Percentiles rank a stretch among this genome's conserved stretches.
Conservation (phyloP, 1,140 invertebrate species). For the Brachionus plicatilis region DNA sequence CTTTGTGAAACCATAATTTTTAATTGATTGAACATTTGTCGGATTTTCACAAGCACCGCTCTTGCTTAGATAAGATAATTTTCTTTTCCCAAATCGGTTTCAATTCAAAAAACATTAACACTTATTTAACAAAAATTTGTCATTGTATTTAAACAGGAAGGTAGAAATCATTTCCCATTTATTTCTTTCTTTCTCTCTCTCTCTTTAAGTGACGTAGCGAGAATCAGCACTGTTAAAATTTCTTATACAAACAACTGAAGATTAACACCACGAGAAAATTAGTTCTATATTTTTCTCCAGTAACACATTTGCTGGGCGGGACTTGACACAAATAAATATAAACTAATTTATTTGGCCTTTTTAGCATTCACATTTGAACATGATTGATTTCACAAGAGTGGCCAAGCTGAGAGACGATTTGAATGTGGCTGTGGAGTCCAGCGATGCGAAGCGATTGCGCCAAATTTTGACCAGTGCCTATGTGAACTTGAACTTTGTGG, state of each 20-base stretch:
- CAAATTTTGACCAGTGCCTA: background rate
- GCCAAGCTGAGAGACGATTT: background rate
- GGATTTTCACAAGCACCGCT: background rate
- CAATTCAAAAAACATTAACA: background rate
- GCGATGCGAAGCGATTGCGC: background rate
- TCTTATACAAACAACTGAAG: constrained; percentile 13
- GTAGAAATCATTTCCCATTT: background rate
- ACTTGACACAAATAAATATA: background rate
- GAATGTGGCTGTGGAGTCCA: background rate
- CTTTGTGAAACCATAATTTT: background rate
- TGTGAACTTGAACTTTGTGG: constrained; percentile 31
- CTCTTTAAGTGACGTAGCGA: background rate
- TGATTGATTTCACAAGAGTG: constrained; percentile 35
- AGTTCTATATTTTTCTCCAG: constrained; percentile 2
- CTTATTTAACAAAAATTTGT: background rate
- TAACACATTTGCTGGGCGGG: background rate
- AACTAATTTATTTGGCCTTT: background rate
- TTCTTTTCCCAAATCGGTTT: background rate
- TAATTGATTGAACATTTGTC: background rate
- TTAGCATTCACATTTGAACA: background rate
- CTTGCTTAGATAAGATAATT: constrained; percentile 13
- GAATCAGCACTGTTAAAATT: constrained; percentile 4
- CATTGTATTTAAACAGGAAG: background rate
- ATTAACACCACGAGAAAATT: constrained; percentile 1
- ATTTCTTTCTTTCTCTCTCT: background rate